phyloP scores from a whole-genome alignment of 2,113 vertebrate species.

The Orycteropus afer region DNA sequence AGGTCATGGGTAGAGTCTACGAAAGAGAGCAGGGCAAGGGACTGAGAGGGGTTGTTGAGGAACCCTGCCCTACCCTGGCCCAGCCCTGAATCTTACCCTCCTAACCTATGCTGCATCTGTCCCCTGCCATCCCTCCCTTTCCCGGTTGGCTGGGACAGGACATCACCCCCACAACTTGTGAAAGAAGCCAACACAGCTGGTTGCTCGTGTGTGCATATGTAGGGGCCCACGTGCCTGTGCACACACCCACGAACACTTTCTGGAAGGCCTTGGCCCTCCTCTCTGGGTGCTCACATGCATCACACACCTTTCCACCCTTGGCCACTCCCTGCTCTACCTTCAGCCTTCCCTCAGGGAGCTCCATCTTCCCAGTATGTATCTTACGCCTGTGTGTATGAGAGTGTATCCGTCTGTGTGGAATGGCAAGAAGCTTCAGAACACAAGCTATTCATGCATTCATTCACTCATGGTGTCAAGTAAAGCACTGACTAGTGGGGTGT shows the following conservation, averaged over 20 bases:
- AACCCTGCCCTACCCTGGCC: background rate
- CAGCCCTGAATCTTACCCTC: background rate
- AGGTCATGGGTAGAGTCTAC: background rate
- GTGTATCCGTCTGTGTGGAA: background rate
- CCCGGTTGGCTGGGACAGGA: background rate
- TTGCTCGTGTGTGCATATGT: background rate
- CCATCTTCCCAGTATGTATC: background rate
- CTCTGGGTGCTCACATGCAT: accelerated
- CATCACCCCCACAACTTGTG: background rate
- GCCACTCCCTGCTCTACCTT: background rate
- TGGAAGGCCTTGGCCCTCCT: background rate
- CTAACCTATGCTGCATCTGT: background rate
- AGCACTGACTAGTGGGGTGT: background rate
- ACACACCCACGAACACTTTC: background rate
- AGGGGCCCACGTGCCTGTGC: background rate
- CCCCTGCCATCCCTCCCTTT: background rate
- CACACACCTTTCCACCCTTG: background rate
- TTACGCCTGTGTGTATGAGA: background rate
- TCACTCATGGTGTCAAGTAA: background rate
- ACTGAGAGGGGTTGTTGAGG: background rate
- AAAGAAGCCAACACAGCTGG: slow-evolving; percentile 15
- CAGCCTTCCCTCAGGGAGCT: background rate
- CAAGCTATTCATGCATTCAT: too few species aligned
- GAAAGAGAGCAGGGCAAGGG: background rate
- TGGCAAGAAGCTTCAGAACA: background rate